A percentile compares a stretch with the other conserved stretches of the same genome.
Evolutionary conservation across 2,113 vertebrate species (phyloP).

Genomic region (Cryptomyrus ogoouensis): DNA sequence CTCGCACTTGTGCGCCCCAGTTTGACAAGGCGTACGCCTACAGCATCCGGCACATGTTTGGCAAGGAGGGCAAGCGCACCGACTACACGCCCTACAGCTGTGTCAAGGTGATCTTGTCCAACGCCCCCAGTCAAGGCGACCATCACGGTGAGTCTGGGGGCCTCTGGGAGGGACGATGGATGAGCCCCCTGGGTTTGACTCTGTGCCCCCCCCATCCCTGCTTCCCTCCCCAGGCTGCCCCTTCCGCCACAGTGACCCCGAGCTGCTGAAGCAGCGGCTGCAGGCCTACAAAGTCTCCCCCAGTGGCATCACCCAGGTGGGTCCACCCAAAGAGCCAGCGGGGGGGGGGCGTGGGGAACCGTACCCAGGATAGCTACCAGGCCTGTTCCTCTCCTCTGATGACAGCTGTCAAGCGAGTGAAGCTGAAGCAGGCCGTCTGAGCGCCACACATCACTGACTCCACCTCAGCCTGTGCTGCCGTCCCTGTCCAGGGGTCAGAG

Average conservation of each 20-base stretch:
- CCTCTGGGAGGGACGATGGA: background rate
- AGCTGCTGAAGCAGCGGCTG: slow-evolving; percentile 89
- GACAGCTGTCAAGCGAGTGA: background rate
- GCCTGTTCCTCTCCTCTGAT: background rate
- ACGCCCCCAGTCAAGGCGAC: slow-evolving; percentile 87
- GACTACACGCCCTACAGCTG: slow-evolving; percentile 98
- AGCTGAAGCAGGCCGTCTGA: background rate
- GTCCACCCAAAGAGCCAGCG: slow-evolving; percentile 6
- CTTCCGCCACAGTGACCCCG: slow-evolving; percentile 88
- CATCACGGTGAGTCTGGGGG: slow-evolving; percentile 79
- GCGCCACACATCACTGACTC: background rate
- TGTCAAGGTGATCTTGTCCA: slow-evolving; percentile 97
- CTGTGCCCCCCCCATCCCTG: background rate
- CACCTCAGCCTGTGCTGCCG: background rate
- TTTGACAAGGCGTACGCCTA: slow-evolving; percentile 97
- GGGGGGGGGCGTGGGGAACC: too few relatives aligned
- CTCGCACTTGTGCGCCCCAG: slow-evolving; percentile 49
- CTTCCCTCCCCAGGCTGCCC: slow-evolving; percentile 73
- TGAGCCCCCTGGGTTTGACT: background rate
- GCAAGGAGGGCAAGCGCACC: slow-evolving; percentile 89
- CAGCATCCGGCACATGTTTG: slow-evolving; percentile 88
- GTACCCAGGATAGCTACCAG: background rate
- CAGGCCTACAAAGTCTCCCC: slow-evolving; percentile 80
- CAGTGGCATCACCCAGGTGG: slow-evolving; percentile 78
- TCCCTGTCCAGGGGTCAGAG: background rate